phyloP scores from a whole-genome alignment of 2,888 invertebrate species.

The Tipula helvola region DNA sequence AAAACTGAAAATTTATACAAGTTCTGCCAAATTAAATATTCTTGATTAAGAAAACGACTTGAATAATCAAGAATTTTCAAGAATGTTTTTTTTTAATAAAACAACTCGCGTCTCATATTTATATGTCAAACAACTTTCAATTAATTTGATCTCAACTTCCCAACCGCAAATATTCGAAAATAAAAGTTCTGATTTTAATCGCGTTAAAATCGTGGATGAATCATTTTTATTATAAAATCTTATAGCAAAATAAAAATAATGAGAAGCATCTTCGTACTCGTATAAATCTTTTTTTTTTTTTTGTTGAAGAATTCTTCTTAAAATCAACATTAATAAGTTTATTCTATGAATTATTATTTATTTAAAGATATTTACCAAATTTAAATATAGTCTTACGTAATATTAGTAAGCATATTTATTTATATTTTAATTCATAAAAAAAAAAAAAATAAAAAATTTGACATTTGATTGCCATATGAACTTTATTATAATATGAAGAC shows the following conservation, averaged over 20 bases:
- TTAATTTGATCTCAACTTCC: not conserved
- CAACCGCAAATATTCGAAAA: not conserved
- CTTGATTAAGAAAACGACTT: not conserved
- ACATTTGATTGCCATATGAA: not conserved
- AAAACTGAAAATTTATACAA: too few relatives aligned
- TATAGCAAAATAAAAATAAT: not conserved
- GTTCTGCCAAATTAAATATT: too few relatives aligned
- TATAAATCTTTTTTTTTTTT: not conserved
- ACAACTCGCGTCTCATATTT: not conserved
- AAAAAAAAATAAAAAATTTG: not conserved
- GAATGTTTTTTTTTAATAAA: not conserved
- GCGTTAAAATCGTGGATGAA: not conserved
- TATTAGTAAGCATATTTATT: not conserved
- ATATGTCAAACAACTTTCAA: not conserved
- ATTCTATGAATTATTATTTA: not conserved
- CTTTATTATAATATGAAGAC: not conserved
- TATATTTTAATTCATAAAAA: not conserved
- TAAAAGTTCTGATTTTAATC: not conserved
- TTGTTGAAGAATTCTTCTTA: not conserved
- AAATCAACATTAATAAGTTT: not conserved
- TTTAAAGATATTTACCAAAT: not conserved
- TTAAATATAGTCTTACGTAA: not conserved
- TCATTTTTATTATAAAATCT: not conserved
- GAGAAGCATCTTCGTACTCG: not conserved
- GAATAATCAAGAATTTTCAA: not conserved